Percentiles rank a stretch among this genome's conserved stretches.
phyloP scores from a whole-genome alignment of 2,797 vertebrate species.

The Melanotaenia trifasciata region DNA sequence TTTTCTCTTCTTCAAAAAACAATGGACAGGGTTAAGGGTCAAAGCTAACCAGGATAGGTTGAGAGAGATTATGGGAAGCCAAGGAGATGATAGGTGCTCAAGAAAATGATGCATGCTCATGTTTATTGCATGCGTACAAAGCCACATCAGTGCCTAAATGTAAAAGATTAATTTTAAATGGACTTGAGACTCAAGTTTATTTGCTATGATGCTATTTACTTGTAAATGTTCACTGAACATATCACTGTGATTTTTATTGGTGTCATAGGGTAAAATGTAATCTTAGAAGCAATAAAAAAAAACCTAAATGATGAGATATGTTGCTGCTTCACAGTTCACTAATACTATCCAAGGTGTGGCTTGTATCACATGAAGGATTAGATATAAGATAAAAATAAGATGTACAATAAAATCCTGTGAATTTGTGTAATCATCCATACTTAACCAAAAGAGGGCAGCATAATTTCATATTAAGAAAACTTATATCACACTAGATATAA shows the following conservation, averaged over 20 bases:
- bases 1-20: conserved; percentile 24
- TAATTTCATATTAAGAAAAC: conserved; percentile 21
- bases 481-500: neutral
- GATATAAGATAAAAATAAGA: conserved; percentile 1
- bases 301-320: conserved; percentile 41
- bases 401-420: conserved; percentile 27
- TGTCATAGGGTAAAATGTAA: conserved; percentile 40
- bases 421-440: conserved; percentile 5
- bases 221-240: conserved; percentile 28
- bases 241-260: conserved; percentile 67
- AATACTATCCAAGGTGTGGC: conserved; percentile 35
- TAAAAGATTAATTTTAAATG: conserved; percentile 55
- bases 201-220: neutral
- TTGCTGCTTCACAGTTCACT: conserved; percentile 29
- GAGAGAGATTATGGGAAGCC: conserved; percentile 28
- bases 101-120: conserved; percentile 9
- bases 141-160: conserved; percentile 28
- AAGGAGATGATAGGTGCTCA: conserved; percentile 1
- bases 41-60: conserved; percentile 57
- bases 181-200: conserved; percentile 15
- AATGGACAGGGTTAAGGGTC: conserved; percentile 46
- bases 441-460: conserved; percentile 69
- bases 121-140: conserved; percentile 26
- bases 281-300: conserved; percentile 71
- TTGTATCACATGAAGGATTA: conserved; percentile 14